Percentiles rank a stretch among this genome's conserved stretches.
These are phyloP conservation scores for Athene noctua DNA, from an alignment of 2,113 vertebrate genomes.

Conservation along the genomic window DNA sequence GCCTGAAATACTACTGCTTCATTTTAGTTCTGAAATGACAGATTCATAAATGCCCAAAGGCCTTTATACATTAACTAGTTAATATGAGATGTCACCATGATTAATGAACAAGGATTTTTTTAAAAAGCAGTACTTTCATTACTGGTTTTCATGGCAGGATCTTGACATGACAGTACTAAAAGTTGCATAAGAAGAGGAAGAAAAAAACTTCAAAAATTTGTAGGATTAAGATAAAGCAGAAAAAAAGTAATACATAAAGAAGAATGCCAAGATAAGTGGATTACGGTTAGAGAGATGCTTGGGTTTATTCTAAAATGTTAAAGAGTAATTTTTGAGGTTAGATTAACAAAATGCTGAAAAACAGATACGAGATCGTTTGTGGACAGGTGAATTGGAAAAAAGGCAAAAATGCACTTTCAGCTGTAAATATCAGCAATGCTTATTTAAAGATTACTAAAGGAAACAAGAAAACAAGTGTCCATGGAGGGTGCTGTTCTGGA, in stretches of 20 bases:
- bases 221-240: not conserved
- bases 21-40: slow-evolving; percentile 31
- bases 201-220: not conserved
- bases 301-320: not conserved
- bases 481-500: not conserved
- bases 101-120: slow-evolving; percentile 10
- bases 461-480: not conserved
- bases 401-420: not conserved
- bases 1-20: slow-evolving; percentile 6
- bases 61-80: slow-evolving; percentile 29
- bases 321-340: not conserved
- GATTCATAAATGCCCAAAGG: slow-evolving; percentile 18
- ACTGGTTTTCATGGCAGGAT: not conserved
- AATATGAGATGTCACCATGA: slow-evolving; percentile 38
- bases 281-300: not conserved
- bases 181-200: not conserved
- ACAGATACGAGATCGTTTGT: not conserved
- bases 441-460: not conserved
- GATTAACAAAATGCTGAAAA: not conserved
- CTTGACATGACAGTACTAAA: not conserved
- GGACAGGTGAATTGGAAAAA: not conserved
- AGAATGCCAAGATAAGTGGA: not conserved
- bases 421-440: not conserved
- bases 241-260: not conserved
- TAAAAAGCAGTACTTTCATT: not conserved